Percentiles rank a stretch among this genome's conserved stretches.
These are phyloP conservation scores for Cremastinae sp. DNA, from an alignment of 2,888 invertebrate species.

Conservation along the genomic window DNA sequence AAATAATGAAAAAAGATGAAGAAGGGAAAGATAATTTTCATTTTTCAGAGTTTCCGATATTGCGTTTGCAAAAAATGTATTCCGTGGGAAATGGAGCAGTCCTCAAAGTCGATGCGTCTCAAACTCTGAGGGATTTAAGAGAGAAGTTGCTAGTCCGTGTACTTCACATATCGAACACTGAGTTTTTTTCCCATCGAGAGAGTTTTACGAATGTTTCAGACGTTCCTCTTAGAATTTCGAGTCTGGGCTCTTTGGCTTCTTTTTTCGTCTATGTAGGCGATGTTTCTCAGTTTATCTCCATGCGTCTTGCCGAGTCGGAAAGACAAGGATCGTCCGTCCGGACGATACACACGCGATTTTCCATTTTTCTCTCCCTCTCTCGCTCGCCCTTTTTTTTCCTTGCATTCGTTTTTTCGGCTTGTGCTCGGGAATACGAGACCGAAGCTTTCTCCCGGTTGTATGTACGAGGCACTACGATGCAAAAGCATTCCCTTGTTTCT, in stretches of 20 bases:
- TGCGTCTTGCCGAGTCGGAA: slow-evolving; percentile 23
- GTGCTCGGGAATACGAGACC: slow-evolving; percentile 50
- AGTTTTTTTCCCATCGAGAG: slow-evolving; percentile 32
- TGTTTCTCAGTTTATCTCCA: slow-evolving; percentile 48
- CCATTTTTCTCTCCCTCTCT: slow-evolving; percentile 49
- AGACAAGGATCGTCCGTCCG: slow-evolving; percentile 51
- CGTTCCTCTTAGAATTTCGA: slow-evolving; percentile 39
- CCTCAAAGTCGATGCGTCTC: slow-evolving; percentile 20
- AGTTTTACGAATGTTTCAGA: slow-evolving; percentile 53
- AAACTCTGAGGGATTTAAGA: slow-evolving; percentile 49
- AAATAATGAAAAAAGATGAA: neutral
- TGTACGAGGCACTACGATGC: slow-evolving; percentile 71
- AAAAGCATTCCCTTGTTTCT: slow-evolving; percentile 79
- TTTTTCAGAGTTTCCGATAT: slow-evolving; percentile 1
- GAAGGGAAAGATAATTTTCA: slow-evolving; percentile 1
- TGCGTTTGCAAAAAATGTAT: neutral
- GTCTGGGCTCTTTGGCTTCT: slow-evolving; percentile 23
- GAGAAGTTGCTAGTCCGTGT: slow-evolving; percentile 41
- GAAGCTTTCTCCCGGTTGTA: no score
- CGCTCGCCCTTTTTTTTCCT: slow-evolving; percentile 33
- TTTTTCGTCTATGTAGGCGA: slow-evolving; percentile 21
- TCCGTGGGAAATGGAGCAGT: slow-evolving; percentile 40
- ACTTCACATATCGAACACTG: slow-evolving; percentile 26
- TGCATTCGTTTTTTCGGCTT: slow-evolving; percentile 43
- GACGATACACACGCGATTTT: slow-evolving; percentile 36